A percentile compares a stretch with the other conserved stretches of the same genome.
phyloP scores from a whole-genome alignment of 2,888 invertebrate genomes.

The Phortica okadai region DNA sequence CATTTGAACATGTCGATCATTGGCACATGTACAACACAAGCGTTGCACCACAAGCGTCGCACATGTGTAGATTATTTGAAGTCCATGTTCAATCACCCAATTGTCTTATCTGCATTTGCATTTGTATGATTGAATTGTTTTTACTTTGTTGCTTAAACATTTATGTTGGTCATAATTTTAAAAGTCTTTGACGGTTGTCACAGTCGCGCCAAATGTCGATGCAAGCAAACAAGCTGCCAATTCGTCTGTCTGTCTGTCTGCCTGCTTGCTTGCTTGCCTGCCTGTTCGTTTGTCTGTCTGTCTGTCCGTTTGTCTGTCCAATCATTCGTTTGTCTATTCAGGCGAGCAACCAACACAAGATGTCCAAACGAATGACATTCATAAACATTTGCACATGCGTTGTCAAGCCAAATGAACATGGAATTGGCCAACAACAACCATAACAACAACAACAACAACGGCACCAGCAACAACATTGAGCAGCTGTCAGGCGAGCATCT shows the following conservation, averaged over 20 bases:
- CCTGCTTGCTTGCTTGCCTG: background rate
- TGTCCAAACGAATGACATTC: slow-evolving; percentile 22
- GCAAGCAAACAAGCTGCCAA: slow-evolving; percentile 34
- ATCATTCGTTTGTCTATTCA: background rate
- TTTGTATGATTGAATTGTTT: slow-evolving; percentile 72
- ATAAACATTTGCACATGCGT: slow-evolving; percentile 23
- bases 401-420: slow-evolving; percentile 14
- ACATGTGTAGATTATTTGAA: slow-evolving; percentile 18
- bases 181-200: slow-evolving; percentile 61
- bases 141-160: slow-evolving; percentile 69
- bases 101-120: slow-evolving; percentile 56
- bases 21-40: background rate
- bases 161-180: slow-evolving; percentile 71
- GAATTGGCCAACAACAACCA: slow-evolving; percentile 9
- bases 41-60: slow-evolving; percentile 13
- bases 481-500: slow-evolving; percentile 32
- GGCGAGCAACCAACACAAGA: slow-evolving; percentile 24
- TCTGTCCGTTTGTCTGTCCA: background rate
- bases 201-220: slow-evolving; percentile 40
- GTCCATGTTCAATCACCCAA: slow-evolving; percentile 15
- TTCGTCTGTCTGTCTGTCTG: background rate
- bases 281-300: background rate
- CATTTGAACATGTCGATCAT: background rate
- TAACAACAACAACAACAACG: slow-evolving; percentile 16
- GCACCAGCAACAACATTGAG: slow-evolving; percentile 5